phyloP scores from a whole-genome alignment of 2,888 invertebrate species.

The Erpobdella octoculata region DNA sequence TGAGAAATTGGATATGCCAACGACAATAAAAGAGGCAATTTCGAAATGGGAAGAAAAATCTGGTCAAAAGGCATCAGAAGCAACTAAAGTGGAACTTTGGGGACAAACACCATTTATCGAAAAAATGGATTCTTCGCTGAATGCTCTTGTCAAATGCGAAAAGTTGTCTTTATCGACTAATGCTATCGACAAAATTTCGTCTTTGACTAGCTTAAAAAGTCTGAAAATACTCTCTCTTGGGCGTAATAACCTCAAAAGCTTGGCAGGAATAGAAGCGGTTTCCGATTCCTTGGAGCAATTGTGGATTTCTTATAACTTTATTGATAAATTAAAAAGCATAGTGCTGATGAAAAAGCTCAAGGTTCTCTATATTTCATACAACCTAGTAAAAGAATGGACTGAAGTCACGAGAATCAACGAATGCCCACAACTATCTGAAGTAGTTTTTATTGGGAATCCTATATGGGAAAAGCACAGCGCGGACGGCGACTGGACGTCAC shows the following conservation, averaged over 20 bases:
- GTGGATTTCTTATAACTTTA: conserved; percentile 86
- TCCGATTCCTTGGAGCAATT: conserved; percentile 80
- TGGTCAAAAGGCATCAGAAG: conserved; percentile 59
- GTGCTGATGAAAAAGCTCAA: conserved; percentile 70
- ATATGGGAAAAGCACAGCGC: conserved; percentile 45
- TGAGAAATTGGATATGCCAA: no score
- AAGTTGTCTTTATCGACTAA: conserved; percentile 79
- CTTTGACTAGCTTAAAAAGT: conserved; percentile 69
- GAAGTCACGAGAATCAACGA: conserved; percentile 29
- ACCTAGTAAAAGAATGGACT: conserved; percentile 29
- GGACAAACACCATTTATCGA: conserved; percentile 89
- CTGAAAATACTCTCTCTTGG: conserved; percentile 75
- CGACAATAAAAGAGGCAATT: conserved; percentile 60
- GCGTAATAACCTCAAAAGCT: conserved; percentile 80
- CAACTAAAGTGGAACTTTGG: conserved; percentile 69
- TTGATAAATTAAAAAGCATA: conserved; percentile 84
- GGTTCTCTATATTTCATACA: conserved; percentile 53
- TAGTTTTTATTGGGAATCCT: conserved; percentile 45
- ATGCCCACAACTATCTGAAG: conserved; percentile 24
- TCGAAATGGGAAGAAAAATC: conserved; percentile 59
- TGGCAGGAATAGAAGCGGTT: conserved; percentile 78
- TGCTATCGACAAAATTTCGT: conserved; percentile 82
- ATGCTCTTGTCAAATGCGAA: conserved; percentile 69
- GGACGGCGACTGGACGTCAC: conserved; percentile 47
- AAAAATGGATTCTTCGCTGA: conserved; percentile 80